Evolutionary conservation across 1,140 invertebrate species (phyloP), one percentile per base, ranked within the genome.

Genomic region (Drosophila carrolli): DNA sequence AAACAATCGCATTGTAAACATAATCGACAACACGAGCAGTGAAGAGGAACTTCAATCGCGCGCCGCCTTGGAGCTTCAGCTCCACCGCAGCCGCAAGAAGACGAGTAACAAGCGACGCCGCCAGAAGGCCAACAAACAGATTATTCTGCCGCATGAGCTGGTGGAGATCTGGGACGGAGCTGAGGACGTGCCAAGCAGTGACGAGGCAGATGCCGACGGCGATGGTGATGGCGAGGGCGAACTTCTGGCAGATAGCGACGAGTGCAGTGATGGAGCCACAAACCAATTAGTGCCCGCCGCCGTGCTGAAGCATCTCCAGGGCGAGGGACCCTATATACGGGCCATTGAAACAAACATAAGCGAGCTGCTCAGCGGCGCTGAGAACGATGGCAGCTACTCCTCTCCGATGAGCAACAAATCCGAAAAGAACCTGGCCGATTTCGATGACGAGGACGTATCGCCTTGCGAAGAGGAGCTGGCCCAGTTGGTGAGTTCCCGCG

Each of bases 401-500:
- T 98, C 97, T 19, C 94, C 96, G 16, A 95, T 98, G 93, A 97
- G 97, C 44, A 97, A 96, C 62, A 98, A 98, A 93, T 98, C 97
- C n/a, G 97, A 98, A 77, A 98, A 98, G 74, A 98, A 98, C 92
- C 96, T 98, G 95, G 97, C 97, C 0, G 97, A 98, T 93, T 97
- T 98, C 88, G 97, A 98, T 78, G 98, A 97, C 27, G 98, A 97
- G 27, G 97, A 98, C 88, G 97, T 98, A 78, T 97, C 96, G 38
- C 96, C 95, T 23, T 96, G 96, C 92, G 96, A 98, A 90, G 97
- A 98, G 78, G 97, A 98, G 92, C 92, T 98, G 29, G 90, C 81
- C 4, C 89, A 92, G 53, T 55, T 92, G 41, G 91, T 91, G 0
- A 90, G 71, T 35, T 77, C 79, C 1, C 78, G 90, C 53, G 80